A percentile compares a stretch with the other conserved stretches of the same genome.
Conservation (phyloP, 2,888 invertebrate genomes). For the Dolichopus griseipennis region DNA sequence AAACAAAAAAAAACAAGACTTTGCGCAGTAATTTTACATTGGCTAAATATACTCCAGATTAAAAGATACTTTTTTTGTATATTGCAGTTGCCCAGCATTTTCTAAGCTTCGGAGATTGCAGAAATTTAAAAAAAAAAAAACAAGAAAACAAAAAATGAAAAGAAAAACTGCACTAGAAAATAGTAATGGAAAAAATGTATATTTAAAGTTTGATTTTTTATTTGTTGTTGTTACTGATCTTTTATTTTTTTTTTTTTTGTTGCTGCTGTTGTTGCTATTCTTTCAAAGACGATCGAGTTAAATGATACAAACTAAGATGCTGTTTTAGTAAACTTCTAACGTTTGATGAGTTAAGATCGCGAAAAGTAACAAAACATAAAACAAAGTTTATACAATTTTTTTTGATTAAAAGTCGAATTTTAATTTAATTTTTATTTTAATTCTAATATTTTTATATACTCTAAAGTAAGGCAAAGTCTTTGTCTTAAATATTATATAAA, state of each 20-base stretch:
- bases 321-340: constrained; percentile 26
- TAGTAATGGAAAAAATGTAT: background rate
- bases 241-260: background rate
- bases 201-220: background rate
- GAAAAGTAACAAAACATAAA: constrained; percentile 12
- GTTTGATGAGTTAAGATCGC: constrained; percentile 27
- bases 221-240: background rate
- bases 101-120: background rate
- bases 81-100: background rate
- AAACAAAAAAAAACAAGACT: background rate
- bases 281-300: constrained; percentile 19
- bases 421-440: too few species aligned
- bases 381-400: background rate
- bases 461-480: too few species aligned
- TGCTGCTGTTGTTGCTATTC: background rate
- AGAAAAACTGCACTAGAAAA: constrained; percentile 6
- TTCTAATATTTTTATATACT: too few species aligned
- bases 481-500: too few species aligned
- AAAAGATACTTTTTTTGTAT: background rate
- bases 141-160: background rate
- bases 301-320: constrained; percentile 24
- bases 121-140: background rate
- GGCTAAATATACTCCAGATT: background rate
- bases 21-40: constrained; percentile 1
- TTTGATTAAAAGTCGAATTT: too few species aligned